Evolutionary conservation across 2,113 vertebrate species (phyloP).

Genomic region (Syrrhaptes paradoxus): DNA sequence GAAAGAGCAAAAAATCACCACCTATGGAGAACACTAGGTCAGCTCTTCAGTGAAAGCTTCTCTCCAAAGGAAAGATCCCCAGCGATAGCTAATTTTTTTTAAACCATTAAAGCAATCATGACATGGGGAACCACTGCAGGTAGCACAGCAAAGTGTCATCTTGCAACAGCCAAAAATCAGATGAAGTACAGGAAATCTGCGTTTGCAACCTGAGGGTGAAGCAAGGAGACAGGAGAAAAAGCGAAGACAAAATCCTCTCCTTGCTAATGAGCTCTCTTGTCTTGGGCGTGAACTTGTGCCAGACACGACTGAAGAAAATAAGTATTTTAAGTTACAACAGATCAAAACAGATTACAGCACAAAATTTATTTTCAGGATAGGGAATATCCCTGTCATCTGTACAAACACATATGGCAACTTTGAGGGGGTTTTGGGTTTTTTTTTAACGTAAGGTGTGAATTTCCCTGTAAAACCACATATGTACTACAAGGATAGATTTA

Average conservation of each 20-base stretch:
- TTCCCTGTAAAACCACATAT: constrained; percentile 40
- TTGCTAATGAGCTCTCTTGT: neutral
- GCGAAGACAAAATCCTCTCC: neutral
- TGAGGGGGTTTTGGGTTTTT: neutral
- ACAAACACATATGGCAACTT: constrained; percentile 45
- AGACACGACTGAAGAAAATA: neutral
- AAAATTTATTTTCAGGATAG: neutral
- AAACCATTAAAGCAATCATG: neutral
- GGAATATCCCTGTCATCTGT: constrained; percentile 44
- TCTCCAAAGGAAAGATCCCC: neutral
- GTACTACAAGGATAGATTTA: too few species aligned
- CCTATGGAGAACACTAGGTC: neutral
- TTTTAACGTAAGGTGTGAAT: neutral
- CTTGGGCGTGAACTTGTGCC: neutral
- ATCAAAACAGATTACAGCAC: neutral
- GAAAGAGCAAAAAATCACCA: constrained; percentile 16
- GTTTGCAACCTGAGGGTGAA: neutral
- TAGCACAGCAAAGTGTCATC: neutral
- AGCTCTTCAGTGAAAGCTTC: neutral
- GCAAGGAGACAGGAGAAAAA: neutral
- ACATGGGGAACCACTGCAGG: neutral
- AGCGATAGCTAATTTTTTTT: neutral
- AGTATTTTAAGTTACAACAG: neutral
- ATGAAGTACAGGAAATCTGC: neutral
- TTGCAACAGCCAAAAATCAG: neutral